Conservation (phyloP, 2,888 invertebrate species). For the Saturnia japonica region DNA sequence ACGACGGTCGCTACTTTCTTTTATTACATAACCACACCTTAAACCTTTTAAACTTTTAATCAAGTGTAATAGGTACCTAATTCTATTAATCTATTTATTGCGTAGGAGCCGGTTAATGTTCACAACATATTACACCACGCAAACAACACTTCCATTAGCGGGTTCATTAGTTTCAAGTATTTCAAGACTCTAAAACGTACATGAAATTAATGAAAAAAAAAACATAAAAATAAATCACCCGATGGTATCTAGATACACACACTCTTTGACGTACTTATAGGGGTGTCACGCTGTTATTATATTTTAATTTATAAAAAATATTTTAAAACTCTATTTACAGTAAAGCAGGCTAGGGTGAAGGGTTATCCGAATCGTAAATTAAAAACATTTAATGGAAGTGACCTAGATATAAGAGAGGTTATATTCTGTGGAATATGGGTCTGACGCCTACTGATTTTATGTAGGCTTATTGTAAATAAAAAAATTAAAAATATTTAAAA, state of each 20-base stretch:
- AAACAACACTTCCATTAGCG: constrained; percentile 23
- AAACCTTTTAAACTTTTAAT: neutral
- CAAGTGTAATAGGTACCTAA: neutral
- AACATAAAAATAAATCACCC: neutral
- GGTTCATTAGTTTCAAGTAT: constrained; percentile 26
- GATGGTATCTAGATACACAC: neutral
- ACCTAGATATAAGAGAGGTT: too few relatives aligned
- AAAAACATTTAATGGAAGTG: too few relatives aligned
- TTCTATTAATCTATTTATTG: constrained; percentile 1
- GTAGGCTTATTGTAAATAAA: too few relatives aligned
- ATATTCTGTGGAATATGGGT: too few relatives aligned
- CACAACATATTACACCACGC: constrained; percentile 25
- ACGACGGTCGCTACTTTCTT: too few relatives aligned
- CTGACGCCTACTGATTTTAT: too few relatives aligned
- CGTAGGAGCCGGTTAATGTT: constrained; percentile 4
- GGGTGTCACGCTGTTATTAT: neutral
- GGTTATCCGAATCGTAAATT: too few relatives aligned
- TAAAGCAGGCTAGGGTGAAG: neutral
- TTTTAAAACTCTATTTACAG: neutral
- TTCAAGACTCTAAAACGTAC: constrained; percentile 9
- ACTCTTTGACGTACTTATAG: neutral
- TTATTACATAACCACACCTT: neutral
- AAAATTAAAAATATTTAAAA: neutral
- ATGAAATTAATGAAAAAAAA: constrained; percentile 1
- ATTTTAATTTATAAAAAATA: neutral